phyloP scores from a whole-genome alignment of 2,113 vertebrate genomes.

The Microcebus jonahi region DNA sequence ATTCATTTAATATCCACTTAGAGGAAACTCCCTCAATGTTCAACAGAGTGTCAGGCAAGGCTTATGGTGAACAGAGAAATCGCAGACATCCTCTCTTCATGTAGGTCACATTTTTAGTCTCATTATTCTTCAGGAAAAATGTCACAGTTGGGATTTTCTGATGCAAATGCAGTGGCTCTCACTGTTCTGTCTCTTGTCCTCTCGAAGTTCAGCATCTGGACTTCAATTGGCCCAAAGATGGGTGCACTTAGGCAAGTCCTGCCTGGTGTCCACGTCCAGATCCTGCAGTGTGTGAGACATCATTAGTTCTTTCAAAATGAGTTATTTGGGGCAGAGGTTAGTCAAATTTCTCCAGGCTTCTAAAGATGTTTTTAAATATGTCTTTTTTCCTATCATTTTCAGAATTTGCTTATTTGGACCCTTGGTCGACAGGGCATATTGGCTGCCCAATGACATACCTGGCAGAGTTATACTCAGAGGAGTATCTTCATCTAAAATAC shows the following conservation, averaged over 20 bases:
- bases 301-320: background rate
- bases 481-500: background rate
- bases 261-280: background rate
- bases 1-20: background rate
- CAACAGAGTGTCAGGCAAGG: background rate
- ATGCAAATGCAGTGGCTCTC: background rate
- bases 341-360: background rate
- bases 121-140: background rate
- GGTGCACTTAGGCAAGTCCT: no score
- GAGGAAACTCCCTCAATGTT: background rate
- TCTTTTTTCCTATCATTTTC: background rate
- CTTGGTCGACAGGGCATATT: background rate
- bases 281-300: background rate
- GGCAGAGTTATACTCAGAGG: background rate
- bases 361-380: background rate
- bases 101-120: background rate
- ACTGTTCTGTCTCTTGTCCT: no score
- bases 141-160: background rate
- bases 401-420: background rate
- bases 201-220: background rate
- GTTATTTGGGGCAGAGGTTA: background rate
- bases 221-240: rapidly evolving
- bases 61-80: background rate
- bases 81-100: background rate
- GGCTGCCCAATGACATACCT: background rate